These are phyloP conservation scores for Pomacea maculata DNA, from an alignment of 1,140 invertebrate species.

Conservation along the genomic window DNA sequence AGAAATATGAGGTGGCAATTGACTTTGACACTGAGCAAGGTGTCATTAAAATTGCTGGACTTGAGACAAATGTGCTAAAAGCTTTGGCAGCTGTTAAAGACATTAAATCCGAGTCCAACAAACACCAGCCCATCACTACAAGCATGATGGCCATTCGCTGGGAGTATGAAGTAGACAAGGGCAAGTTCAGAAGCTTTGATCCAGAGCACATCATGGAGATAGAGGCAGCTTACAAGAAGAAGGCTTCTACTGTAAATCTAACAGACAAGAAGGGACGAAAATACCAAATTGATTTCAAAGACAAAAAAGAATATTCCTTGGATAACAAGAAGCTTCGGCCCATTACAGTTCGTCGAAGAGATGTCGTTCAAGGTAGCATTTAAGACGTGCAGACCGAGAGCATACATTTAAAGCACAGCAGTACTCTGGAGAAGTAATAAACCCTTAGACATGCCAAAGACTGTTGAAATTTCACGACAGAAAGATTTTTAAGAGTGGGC, in stretches of 20 bases:
- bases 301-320: conserved; percentile 7
- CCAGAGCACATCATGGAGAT: conserved; percentile 1
- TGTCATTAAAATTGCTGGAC: not conserved
- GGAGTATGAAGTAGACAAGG: conserved; percentile 16
- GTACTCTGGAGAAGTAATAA: no score
- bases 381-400: no score
- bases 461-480: no score
- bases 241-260: not conserved
- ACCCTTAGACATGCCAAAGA: no score
- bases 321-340: not conserved
- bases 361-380: not conserved
- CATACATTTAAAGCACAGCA: no score
- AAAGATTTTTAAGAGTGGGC: no score
- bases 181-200: conserved; percentile 19
- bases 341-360: conserved; percentile 10
- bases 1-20: conserved; percentile 12
- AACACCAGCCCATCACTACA: not conserved
- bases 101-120: not conserved
- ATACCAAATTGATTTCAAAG: conserved; percentile 16
- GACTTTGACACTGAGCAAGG: not conserved
- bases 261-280: conserved; percentile 2
- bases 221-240: conserved; percentile 19
- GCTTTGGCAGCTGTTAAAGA: conserved; percentile 9
- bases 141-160: conserved; percentile 13
- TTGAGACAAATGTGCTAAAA: conserved; percentile 4